Base-by-base conservation (phyloP, 2,888 invertebrate genomes). In the Rutpela maculata region DNA sequence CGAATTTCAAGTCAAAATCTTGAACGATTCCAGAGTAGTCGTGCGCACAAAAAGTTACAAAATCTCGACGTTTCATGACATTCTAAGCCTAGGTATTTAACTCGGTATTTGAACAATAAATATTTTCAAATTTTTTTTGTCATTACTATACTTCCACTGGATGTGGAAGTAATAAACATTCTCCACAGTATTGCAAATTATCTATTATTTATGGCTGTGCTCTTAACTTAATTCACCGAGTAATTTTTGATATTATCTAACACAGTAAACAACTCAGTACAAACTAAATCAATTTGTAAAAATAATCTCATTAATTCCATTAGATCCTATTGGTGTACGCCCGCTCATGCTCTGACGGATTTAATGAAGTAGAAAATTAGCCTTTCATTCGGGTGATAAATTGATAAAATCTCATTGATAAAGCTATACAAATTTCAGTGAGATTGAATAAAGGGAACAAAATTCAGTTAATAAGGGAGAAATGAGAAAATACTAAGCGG, bases 291-390 rank as follows among this genome's bases (percentile, higher is more conserved):
- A 62, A 22, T 62, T 22, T 22, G 26, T 22, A 67, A 67, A 50
- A 67, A 43, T 55, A 67, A 67, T 67, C 67, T 67, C 67, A 55
- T 67, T 67, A 67, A 67, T 67, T 67, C 19, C 67, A 18, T 22
- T 31, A 22, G 31, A 62, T 67, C 15, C 55, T 17, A 43, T 19
- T 55, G 55, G 38, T 55, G 43, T 67, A 65, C 11, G 12, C 10
- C 19, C 50, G 67, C 22, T 22, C 18, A 50, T 63, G 68, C 69
- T 68, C 70, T 74, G 70, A 74, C 70, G 75, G 43, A 31, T 76
- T 43, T 50, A 68, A 73, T 67, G 65, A 71, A 62, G 72, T 56
- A 65, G 68, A 76, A 78, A 78, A 77, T 80, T 75, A 77, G 75
- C 75, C 75, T 74, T 77, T 78, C 72, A 62, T 55, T 72, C 22